A percentile compares a stretch with the other conserved stretches of the same genome.
These are phyloP conservation scores for Phylloscopus collybita DNA, from an alignment of 2,797 vertebrate genomes.

Conservation along the genomic window DNA sequence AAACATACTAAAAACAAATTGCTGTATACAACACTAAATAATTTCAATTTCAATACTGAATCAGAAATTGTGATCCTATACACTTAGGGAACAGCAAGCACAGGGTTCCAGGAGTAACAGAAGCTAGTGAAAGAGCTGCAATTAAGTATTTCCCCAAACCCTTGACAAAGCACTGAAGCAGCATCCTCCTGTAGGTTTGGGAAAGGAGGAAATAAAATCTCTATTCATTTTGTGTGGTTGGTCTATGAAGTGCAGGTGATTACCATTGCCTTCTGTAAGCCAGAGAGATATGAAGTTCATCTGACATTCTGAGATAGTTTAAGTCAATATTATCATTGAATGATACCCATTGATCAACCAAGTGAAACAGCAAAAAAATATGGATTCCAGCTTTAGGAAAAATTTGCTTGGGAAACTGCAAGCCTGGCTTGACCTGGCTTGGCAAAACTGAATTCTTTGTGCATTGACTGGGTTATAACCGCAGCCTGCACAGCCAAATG, in stretches of 20 bases:
- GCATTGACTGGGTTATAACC: background rate
- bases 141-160: background rate
- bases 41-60: background rate
- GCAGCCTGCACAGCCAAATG: background rate
- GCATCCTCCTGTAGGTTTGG: background rate
- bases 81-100: background rate
- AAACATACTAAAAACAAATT: background rate
- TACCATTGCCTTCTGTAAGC: background rate
- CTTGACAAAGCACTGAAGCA: background rate
- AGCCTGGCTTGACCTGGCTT: slow-evolving; percentile 20
- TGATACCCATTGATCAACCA: slow-evolving; percentile 70
- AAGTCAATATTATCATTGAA: slow-evolving; percentile 71
- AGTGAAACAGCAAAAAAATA: slow-evolving; percentile 64
- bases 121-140: background rate
- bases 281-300: slow-evolving; percentile 26
- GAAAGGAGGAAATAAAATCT: background rate
- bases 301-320: slow-evolving; percentile 67
- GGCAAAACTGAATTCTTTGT: slow-evolving; percentile 39
- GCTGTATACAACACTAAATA: background rate
- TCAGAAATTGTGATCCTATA: background rate
- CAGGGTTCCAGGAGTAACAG: background rate
- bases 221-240: background rate
- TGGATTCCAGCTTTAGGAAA: slow-evolving; percentile 58
- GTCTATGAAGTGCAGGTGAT: background rate
- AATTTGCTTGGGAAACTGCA: slow-evolving; percentile 42